A percentile compares a stretch with the other conserved stretches of the same genome.
These are phyloP conservation scores for Watsonalla binaria DNA, from an alignment of 2,888 invertebrate species.

Conservation along the genomic window DNA sequence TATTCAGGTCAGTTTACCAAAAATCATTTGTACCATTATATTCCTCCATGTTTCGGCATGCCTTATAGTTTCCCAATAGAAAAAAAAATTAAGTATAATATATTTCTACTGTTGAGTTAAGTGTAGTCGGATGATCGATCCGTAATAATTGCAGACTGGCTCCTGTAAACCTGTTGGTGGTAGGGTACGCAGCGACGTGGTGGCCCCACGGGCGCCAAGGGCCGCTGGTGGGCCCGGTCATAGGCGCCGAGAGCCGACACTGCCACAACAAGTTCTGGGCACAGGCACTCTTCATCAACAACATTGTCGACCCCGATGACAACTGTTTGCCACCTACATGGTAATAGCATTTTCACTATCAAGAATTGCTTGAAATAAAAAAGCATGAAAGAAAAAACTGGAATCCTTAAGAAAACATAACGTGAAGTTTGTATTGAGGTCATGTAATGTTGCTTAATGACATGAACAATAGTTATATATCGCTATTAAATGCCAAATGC, in stretches of 20 bases:
- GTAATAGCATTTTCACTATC: slow-evolving; percentile 10
- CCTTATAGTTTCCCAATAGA: too few relatives aligned
- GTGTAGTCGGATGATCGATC: too few relatives aligned
- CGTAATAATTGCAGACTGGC: slow-evolving; percentile 9
- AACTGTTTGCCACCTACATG: slow-evolving; percentile 21
- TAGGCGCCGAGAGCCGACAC: slow-evolving; percentile 13
- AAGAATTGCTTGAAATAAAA: too few relatives aligned
- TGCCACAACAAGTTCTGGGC: slow-evolving; percentile 25
- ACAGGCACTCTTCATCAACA: slow-evolving; percentile 20
- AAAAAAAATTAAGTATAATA: background rate
- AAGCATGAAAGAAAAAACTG: too few relatives aligned
- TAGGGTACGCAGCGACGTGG: slow-evolving; percentile 20
- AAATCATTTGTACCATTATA: too few relatives aligned
- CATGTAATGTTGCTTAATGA: too few relatives aligned
- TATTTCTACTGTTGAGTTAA: too few relatives aligned
- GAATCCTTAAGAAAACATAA: too few relatives aligned
- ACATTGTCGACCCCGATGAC: slow-evolving; percentile 16
- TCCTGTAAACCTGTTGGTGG: slow-evolving; percentile 13
- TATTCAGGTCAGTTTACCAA: slow-evolving; percentile 13
- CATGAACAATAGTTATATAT: too few relatives aligned
- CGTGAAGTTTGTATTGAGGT: too few relatives aligned
- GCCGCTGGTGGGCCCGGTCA: slow-evolving; percentile 7
- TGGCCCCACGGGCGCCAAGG: slow-evolving; percentile 13
- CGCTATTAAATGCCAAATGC: too few relatives aligned
- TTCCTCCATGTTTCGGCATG: too few relatives aligned